Evolutionary conservation across 2,888 invertebrate species (phyloP), one percentile per base, ranked within the genome.

Genomic region (Taenaris catops): DNA sequence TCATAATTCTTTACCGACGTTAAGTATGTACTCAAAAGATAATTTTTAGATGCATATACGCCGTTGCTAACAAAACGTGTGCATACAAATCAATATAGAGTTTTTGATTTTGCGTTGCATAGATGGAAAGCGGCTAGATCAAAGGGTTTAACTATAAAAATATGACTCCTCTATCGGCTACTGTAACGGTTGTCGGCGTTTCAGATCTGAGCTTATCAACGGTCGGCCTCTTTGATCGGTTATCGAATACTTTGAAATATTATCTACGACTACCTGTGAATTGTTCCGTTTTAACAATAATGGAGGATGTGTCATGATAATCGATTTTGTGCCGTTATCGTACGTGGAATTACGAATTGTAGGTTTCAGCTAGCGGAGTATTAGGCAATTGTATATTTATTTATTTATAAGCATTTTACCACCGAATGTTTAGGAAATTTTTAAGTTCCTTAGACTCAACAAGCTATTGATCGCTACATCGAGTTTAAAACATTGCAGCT

Each of bases 201-300:
- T 70, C 48, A 58, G 66, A 72, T 70, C 64, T 63, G 34, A 44
- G 46, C 46, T 64, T 73, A 71, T 69, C 71, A 58, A 26, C 25
- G 10, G 62, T 45, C 73, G 73, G 73, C 44, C 48, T 45, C 60
- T 69, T 72, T 73, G 63, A 74, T 65, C 59, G 51, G 52, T 60
- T 73, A 74, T 75, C 71, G 55, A 53, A 58, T 61, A 67, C 66
- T 70, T 68, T 60, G 56, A 57, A 62, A 58, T 60, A 56, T 61
- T 71, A 67, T 66, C 64, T 54, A 48, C 50, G 64, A 69, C 72
- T 71, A 75, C 74, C 71, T 72, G 71, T 61, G 63, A 56, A 71
- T 74, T 72, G 69, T 74, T 64, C 53, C 54, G 53, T 58, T 52
- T 56, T 49, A 46, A 55, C 50, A 51, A 58, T 54, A 56, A 50